Conservation (phyloP, 2,888 invertebrate species). For the Lathronympha strigana region DNA sequence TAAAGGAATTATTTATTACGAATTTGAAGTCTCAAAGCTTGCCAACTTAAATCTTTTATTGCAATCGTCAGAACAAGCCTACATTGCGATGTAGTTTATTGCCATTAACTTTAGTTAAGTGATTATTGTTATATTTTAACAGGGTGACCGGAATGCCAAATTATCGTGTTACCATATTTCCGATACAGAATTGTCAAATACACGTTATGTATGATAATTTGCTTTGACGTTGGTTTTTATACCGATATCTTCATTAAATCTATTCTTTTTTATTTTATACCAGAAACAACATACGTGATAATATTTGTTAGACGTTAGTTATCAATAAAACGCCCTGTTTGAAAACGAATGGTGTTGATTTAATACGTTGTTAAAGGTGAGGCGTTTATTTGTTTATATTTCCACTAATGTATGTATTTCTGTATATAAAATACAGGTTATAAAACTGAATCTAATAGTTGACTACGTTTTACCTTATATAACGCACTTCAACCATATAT, state of each 20-base stretch:
- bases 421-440: slow-evolving; percentile 3
- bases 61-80: slow-evolving; percentile 13
- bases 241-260: too few species aligned
- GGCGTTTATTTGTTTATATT: background rate
- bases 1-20: slow-evolving; percentile 11
- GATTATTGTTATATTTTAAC: slow-evolving; percentile 43
- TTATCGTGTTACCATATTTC: slow-evolving; percentile 54
- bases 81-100: slow-evolving; percentile 28
- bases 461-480: background rate
- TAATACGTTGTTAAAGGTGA: background rate
- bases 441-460: background rate
- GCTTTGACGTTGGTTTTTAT: background rate
- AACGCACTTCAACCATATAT: background rate
- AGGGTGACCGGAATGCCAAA: slow-evolving; percentile 62
- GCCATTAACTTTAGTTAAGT: slow-evolving; percentile 38
- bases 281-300: too few species aligned
- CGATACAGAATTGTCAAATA: slow-evolving; percentile 22
- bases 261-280: too few species aligned
- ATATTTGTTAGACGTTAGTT: too few species aligned
- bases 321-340: background rate
- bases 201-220: slow-evolving; percentile 2
- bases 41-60: slow-evolving; percentile 13
- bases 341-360: background rate
- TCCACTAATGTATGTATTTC: background rate
- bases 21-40: slow-evolving; percentile 21